Conservation (phyloP, 1,140 invertebrate genomes). For the Listronotus oregonensis region DNA sequence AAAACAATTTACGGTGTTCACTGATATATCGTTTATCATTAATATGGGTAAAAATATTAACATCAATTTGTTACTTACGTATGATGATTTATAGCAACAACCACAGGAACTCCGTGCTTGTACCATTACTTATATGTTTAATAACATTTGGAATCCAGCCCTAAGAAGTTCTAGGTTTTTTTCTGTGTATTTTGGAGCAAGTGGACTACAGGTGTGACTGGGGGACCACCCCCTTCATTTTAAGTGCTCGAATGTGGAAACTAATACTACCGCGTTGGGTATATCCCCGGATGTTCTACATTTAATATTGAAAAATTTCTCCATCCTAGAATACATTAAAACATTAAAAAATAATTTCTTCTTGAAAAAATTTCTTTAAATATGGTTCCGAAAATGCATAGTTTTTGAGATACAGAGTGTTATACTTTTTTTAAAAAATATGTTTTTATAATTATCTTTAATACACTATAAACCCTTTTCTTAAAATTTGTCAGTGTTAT, state of each 20-base stretch:
- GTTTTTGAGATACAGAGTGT: too few relatives aligned
- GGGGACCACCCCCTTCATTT: slow-evolving; percentile 99
- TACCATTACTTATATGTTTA: slow-evolving; percentile 94
- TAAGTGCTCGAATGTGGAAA: slow-evolving; percentile 93
- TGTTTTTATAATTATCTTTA: too few relatives aligned
- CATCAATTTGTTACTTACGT: slow-evolving; percentile 62
- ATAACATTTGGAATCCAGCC: slow-evolving; percentile 89
- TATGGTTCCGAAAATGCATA: too few relatives aligned
- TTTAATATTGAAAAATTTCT: slow-evolving; percentile 99
- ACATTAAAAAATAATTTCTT: neutral
- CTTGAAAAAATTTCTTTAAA: too few relatives aligned
- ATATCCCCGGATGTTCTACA: slow-evolving; percentile 85
- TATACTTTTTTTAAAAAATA: too few relatives aligned
- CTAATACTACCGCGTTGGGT: slow-evolving; percentile 92
- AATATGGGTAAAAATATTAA: too few relatives aligned
- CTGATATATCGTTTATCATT: too few relatives aligned
- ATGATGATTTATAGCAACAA: slow-evolving; percentile 94
- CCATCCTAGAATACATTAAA: slow-evolving; percentile 71
- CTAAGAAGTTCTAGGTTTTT: slow-evolving; percentile 90
- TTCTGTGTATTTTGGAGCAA: slow-evolving; percentile 82
- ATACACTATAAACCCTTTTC: too few relatives aligned
- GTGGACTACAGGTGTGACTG: slow-evolving; percentile 79
- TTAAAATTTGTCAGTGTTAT: too few relatives aligned
- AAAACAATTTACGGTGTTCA: too few relatives aligned
- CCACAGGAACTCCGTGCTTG: slow-evolving; percentile 90